These are phyloP conservation scores for Sarotherodon lohbergeri DNA, from an alignment of 2,113 vertebrate genomes.

Conservation along the genomic window DNA sequence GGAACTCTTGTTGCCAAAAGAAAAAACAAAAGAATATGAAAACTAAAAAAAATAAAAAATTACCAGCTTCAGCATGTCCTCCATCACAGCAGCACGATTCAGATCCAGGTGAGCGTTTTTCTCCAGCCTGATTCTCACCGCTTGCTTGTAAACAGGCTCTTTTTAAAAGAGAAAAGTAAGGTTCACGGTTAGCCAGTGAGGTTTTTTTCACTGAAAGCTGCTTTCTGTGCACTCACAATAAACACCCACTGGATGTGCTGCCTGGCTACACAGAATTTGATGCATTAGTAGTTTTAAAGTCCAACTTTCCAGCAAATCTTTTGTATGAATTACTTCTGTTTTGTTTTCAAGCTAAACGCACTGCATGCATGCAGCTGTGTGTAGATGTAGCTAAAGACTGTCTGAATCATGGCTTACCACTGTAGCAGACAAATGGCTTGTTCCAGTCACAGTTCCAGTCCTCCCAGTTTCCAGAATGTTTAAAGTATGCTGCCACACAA, in stretches of 20 bases:
- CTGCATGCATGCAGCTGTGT: not conserved
- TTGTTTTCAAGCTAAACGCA: not conserved
- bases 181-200: not conserved
- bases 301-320: not conserved
- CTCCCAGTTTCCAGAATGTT: not conserved
- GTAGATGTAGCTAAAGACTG: not conserved
- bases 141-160: not conserved
- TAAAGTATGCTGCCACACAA: not conserved
- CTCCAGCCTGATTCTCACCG: not conserved
- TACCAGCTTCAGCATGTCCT: not conserved
- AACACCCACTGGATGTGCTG: not conserved
- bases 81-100: not conserved
- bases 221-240: accelerated
- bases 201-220: not conserved
- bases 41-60: not conserved
- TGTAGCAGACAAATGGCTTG: not conserved
- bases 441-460: not conserved
- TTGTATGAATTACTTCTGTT: not conserved
- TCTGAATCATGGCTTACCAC: not conserved
- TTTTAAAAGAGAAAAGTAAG: not conserved
- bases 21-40: not conserved
- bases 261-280: not conserved
- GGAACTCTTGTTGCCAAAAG: not conserved
- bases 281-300: not conserved
- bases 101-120: not conserved